These are phyloP conservation scores for Syrrhaptes paradoxus DNA, from an alignment of 2,113 vertebrate species.

Conservation along the genomic window DNA sequence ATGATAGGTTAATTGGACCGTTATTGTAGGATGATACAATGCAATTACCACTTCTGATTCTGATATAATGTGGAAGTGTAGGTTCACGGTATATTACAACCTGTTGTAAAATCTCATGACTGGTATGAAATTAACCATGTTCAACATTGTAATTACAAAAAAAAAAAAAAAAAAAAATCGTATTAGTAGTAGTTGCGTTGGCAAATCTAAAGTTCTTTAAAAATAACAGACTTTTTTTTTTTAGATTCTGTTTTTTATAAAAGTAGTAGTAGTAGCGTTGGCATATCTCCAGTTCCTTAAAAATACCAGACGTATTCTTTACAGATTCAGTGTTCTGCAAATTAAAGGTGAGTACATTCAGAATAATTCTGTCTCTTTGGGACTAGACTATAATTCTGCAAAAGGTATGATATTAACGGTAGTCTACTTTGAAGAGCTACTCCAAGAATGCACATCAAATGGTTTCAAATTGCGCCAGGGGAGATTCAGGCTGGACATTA, in stretches of 20 bases:
- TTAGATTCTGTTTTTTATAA: no score
- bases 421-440: neutral
- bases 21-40: conserved; percentile 13
- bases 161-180: neutral
- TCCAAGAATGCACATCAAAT: neutral
- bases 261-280: neutral
- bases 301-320: neutral
- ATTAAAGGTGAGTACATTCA: conserved; percentile 6
- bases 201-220: conserved; percentile 23
- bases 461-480: no score
- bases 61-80: conserved; percentile 17
- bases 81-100: conserved; percentile 19
- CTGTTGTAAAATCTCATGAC: neutral
- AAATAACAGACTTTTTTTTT: no score
- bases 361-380: neutral
- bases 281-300: conserved; percentile 17
- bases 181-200: neutral
- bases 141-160: conserved; percentile 34
- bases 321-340: neutral
- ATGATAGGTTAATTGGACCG: conserved; percentile 40
- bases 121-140: conserved; percentile 41
- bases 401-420: neutral
- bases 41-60: conserved; percentile 41
- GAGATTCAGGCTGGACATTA: no score
- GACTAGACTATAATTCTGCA: neutral